Evolutionary conservation across 2,113 vertebrate species (phyloP).

Genomic region (Colaptes auratus): DNA sequence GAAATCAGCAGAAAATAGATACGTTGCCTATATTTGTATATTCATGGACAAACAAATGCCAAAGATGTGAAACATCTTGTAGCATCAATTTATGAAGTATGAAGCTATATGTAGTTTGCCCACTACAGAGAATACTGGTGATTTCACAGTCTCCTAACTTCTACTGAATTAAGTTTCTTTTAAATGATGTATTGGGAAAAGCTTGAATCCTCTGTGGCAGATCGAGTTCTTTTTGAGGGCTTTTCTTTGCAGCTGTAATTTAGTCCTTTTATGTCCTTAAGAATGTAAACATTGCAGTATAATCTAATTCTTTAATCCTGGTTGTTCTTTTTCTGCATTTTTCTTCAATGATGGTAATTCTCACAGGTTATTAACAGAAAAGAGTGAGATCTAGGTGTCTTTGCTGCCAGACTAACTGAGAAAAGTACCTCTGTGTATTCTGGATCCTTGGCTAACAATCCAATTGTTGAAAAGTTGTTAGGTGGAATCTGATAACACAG

Average conservation of each 20-base stretch:
- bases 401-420: not conserved
- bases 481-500: not conserved
- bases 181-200: not conserved
- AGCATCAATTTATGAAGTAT: not conserved
- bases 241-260: not conserved
- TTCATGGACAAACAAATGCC: not conserved
- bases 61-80: not conserved
- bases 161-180: not conserved
- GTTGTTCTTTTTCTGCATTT: not conserved
- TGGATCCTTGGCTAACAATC: not conserved
- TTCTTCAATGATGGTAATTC: not conserved
- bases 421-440: not conserved
- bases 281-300: not conserved
- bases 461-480: not conserved
- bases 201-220: not conserved
- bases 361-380: not conserved
- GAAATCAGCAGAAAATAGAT: not conserved
- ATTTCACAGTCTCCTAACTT: not conserved
- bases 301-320: not conserved
- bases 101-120: not conserved
- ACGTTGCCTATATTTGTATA: not conserved
- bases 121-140: not conserved
- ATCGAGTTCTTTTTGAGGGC: not conserved
- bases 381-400: not conserved
- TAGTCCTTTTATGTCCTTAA: not conserved